Conservation (phyloP, 2,797 vertebrate genomes). For the Sebastiscus albofasciatus region DNA sequence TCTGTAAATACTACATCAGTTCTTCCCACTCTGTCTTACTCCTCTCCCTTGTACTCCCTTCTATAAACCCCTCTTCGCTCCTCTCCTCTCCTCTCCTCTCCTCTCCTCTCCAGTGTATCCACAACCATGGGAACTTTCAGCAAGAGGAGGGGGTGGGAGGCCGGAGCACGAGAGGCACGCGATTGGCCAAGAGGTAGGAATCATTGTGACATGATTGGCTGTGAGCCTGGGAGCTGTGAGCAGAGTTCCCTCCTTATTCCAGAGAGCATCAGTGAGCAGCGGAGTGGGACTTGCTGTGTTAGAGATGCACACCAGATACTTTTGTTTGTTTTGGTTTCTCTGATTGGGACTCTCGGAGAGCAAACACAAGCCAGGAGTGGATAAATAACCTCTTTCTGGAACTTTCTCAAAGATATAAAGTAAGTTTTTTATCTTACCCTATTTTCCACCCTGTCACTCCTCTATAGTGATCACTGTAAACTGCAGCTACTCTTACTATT, state of each 20-base stretch:
- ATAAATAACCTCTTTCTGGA: conserved; percentile 42
- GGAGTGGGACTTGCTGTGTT: conserved; percentile 60
- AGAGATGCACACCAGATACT: conserved; percentile 66
- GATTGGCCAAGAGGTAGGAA: conserved; percentile 65
- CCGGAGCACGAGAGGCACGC: conserved; percentile 7
- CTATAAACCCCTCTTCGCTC: background rate
- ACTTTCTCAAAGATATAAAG: conserved; percentile 57
- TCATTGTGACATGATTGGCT: conserved; percentile 69
- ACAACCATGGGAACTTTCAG: conserved; percentile 69
- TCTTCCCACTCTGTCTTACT: conserved; percentile 24
- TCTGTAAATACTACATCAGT: conserved; percentile 38
- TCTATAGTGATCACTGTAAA: background rate
- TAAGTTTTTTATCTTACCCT: conserved; percentile 51
- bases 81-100: background rate
- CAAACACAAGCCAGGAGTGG: conserved; percentile 20
- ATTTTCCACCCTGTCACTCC: background rate
- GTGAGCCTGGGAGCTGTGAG: conserved; percentile 67
- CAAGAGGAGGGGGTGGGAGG: conserved; percentile 25
- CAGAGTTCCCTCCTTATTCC: conserved; percentile 76
- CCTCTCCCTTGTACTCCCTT: background rate
- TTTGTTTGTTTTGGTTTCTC: conserved; percentile 67
- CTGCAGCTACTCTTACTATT: conserved; percentile 9
- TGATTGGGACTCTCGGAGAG: conserved; percentile 35
- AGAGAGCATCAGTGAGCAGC: conserved; percentile 74
- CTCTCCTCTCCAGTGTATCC: conserved; percentile 25